A percentile compares a stretch with the other conserved stretches of the same genome.
phyloP scores from a whole-genome alignment of 1,140 invertebrate species.

The Brevipalpus yothersi region DNA sequence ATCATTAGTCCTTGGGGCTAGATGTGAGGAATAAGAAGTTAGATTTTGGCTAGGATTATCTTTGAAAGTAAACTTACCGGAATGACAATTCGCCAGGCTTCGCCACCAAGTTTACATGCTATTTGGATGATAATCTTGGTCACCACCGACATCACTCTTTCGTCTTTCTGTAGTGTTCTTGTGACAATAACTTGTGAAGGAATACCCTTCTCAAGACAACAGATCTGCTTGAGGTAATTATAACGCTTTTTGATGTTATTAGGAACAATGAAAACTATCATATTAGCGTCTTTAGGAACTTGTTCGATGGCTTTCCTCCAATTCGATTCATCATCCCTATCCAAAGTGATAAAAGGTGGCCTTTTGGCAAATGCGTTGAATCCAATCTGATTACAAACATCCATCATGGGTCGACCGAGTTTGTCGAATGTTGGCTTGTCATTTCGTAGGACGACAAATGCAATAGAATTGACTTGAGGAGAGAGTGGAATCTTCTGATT shows the following conservation, averaged over 20 bases:
- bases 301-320: background rate
- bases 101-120: slow-evolving; percentile 31
- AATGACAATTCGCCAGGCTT: slow-evolving; percentile 28
- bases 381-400: slow-evolving; percentile 13
- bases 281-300: background rate
- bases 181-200: slow-evolving; percentile 39
- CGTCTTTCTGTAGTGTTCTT: slow-evolving; percentile 19
- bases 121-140: slow-evolving; percentile 45
- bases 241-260: slow-evolving; percentile 34
- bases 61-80: slow-evolving; percentile 16
- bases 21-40: background rate
- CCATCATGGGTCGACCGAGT: slow-evolving; percentile 16
- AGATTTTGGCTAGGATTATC: background rate
- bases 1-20: slow-evolving; percentile 22
- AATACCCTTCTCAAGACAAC: slow-evolving; percentile 34
- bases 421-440: slow-evolving; percentile 22
- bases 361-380: no score
- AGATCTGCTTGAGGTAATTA: slow-evolving; percentile 56
- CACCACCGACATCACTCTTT: slow-evolving; percentile 31
- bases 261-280: slow-evolving; percentile 35
- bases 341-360: slow-evolving; percentile 10
- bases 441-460: slow-evolving; percentile 20
- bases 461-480: no score
- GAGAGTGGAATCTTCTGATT: no score
- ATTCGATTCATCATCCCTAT: background rate